Base-by-base conservation (phyloP, 2,113 vertebrate genomes). In the Pyxicephalus adspersus region DNA sequence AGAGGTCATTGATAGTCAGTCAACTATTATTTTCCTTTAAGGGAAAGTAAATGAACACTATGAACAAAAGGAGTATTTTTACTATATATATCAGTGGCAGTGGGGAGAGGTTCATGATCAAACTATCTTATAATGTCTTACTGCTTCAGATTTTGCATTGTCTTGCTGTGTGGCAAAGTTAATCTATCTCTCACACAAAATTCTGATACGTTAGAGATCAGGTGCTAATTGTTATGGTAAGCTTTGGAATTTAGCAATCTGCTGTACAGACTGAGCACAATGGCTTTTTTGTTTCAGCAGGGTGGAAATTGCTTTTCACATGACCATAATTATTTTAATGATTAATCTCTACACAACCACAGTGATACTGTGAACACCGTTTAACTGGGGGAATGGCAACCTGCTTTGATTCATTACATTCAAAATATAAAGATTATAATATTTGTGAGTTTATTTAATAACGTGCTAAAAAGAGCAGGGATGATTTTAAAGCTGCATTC, bases 291-390 rank as follows among this genome's bases (percentile, higher is more conserved):
- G 34, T 64, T 76, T 64, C 38, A 61, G 57, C n/a, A 11, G 67
- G 31, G 38, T 22, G 25, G 25, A 70, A 70, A 29, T 34, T 23
- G 11, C 9, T 25, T 76, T 76, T 61, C 67, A 76, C 38, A 51
- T 45, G n/a, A 76, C 60, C 19, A 9, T 28, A 23, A 76, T 52
- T 76, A 51, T 64, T 64, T 51, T 76, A 64, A 64, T 76, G 45
- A 64, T 64, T 76, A 52, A 50, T 63, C 38, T 76, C 60, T 22
- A 16, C 34, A 11, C n/a, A 19, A 17, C 38, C 45, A 0, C 20
- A 25, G 23, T n/a, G 25, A 51, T 64, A 64, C 58, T 13, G 18
- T 76, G 34, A 76, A 76, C 38, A 76, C 3, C 23, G 51, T 25
- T 28, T 31, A 45, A 64, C n/a, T 70, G 67, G 6, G 34, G 50